phyloP scores from a whole-genome alignment of 2,888 invertebrate species.

The Megastigmus dorsalis region DNA sequence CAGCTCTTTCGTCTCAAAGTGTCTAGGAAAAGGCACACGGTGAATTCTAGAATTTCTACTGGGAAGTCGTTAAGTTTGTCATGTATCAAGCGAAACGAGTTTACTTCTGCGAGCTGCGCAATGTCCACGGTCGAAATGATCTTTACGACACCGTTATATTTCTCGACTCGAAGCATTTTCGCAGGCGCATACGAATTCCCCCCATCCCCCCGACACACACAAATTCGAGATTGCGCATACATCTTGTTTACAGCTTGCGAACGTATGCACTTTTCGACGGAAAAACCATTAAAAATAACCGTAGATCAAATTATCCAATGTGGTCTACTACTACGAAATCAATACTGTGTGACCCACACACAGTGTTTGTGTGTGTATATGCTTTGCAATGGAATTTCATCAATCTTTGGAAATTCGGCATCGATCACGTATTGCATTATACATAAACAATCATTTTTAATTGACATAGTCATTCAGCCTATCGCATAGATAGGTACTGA shows the following conservation, averaged over 20 bases:
- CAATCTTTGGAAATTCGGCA: too few species aligned
- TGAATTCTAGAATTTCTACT: constrained; percentile 56
- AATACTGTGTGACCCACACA: too few species aligned
- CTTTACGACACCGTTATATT: constrained; percentile 8
- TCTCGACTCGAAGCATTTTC: background rate
- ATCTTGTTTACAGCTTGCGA: background rate
- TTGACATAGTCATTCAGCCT: too few species aligned
- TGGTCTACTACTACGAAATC: too few species aligned
- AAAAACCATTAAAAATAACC: constrained; percentile 14
- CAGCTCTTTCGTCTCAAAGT: background rate
- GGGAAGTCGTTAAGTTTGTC: constrained; percentile 57
- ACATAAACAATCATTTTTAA: too few species aligned
- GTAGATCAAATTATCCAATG: constrained; percentile 20
- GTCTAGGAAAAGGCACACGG: background rate
- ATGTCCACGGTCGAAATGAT: background rate
- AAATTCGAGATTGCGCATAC: too few species aligned
- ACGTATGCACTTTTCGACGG: background rate
- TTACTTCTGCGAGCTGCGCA: constrained; percentile 49
- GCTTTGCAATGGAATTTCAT: background rate
- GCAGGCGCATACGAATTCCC: background rate
- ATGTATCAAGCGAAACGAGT: constrained; percentile 58
- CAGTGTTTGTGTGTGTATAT: background rate
- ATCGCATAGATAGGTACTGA: too few species aligned
- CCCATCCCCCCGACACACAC: too few species aligned
- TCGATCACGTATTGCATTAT: too few species aligned